These are phyloP conservation scores for Portunus trituberculatus DNA, from an alignment of 1,140 invertebrate species.

Conservation along the genomic window DNA sequence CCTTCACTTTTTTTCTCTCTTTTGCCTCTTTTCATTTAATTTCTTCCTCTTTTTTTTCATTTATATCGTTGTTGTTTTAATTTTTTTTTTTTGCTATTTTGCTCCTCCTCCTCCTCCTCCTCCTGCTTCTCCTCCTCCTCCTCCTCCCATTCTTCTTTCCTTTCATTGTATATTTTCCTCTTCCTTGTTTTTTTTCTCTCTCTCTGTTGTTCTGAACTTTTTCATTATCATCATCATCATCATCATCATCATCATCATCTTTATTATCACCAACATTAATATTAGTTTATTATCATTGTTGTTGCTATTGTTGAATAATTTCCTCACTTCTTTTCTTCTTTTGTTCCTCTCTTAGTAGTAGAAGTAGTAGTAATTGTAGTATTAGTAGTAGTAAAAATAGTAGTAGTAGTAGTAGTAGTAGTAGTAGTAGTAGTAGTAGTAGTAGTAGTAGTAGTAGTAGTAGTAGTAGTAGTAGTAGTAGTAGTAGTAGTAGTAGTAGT, in stretches of 20 bases:
- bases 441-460: not conserved
- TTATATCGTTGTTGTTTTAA: not conserved
- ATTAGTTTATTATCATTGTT: not conserved
- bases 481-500: not conserved
- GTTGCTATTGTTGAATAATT: no score
- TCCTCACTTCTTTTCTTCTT: no score
- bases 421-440: not conserved
- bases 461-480: not conserved
- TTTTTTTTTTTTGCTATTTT: not conserved
- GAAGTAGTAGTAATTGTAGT: no score
- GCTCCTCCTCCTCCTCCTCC: not conserved
- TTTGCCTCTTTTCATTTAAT: not conserved
- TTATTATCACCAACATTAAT: no score
- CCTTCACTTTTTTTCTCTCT: not conserved
- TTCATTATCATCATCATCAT: not conserved
- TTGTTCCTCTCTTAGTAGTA: no score
- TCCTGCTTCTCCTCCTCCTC: not conserved
- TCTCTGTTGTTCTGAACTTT: not conserved
- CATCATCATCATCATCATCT: not conserved
- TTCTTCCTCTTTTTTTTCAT: not conserved
- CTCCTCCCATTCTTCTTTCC: not conserved
- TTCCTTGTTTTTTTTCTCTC: slow-evolving; percentile 13
- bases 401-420: no score
- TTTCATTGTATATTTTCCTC: no score
- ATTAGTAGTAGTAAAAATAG: no score